Evolutionary conservation across 92 coral and sea anemone genomes (phyloP).

Genomic region (Montipora capitata): DNA sequence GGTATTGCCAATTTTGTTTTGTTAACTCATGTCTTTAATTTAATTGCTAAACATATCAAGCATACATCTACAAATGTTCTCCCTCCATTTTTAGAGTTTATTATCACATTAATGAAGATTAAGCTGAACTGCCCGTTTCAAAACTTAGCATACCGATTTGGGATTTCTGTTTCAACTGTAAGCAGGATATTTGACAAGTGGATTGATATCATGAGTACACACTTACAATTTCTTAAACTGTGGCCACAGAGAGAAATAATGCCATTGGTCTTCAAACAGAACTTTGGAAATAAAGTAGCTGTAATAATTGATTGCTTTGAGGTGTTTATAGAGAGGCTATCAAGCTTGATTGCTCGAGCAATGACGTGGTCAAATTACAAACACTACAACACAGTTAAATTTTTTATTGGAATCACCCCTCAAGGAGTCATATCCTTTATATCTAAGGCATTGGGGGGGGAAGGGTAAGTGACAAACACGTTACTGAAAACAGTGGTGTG

Average conservation of each 20-base stretch:
- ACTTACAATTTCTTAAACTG: slow-evolving; percentile 31
- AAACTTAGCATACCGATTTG: slow-evolving; percentile 58
- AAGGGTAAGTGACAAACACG: slow-evolving; percentile 45
- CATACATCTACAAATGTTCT: slow-evolving; percentile 38
- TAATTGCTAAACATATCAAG: slow-evolving; percentile 26
- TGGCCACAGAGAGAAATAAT: slow-evolving; percentile 66
- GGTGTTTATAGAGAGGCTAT: slow-evolving; percentile 59
- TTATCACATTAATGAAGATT: slow-evolving; percentile 30
- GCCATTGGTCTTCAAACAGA: slow-evolving; percentile 48
- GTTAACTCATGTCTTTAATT: slow-evolving; percentile 51
- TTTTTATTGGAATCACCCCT: slow-evolving; percentile 69
- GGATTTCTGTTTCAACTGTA: slow-evolving; percentile 31
- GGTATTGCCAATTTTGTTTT: slow-evolving; percentile 42
- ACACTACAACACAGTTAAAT: slow-evolving; percentile 72
- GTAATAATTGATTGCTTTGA: slow-evolving; percentile 72
- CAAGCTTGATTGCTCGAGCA: slow-evolving; percentile 67
- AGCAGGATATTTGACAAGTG: slow-evolving; percentile 56
- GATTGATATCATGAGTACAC: slow-evolving; percentile 48
- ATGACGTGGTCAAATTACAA: slow-evolving; percentile 70
- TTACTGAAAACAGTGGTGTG: slow-evolving; percentile 52
- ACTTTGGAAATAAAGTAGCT: slow-evolving; percentile 54
- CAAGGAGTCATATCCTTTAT: slow-evolving; percentile 67
- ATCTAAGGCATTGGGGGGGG: slow-evolving; percentile 71
- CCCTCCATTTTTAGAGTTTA: slow-evolving; percentile 33
- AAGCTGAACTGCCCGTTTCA: slow-evolving; percentile 46